Evolutionary conservation across 2,113 vertebrate species (phyloP).

Genomic region (Gopherus flavomarginatus): DNA sequence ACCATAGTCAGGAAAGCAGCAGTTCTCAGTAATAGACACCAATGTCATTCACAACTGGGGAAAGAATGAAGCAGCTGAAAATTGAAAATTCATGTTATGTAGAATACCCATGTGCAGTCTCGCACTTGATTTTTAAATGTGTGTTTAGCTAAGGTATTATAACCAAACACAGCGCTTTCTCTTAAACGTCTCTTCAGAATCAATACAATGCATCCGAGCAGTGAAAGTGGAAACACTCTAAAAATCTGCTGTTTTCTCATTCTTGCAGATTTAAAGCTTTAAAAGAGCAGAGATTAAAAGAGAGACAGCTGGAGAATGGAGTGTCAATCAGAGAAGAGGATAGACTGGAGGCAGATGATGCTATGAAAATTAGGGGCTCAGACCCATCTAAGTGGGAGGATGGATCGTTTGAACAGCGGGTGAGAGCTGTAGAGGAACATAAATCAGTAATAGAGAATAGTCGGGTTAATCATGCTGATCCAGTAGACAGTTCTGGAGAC

Average conservation of each 20-base stretch:
- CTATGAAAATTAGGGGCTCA: conserved; percentile 81
- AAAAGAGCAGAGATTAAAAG: conserved; percentile 81
- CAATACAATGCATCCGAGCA: not conserved
- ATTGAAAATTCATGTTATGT: accelerated
- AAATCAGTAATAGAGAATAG: conserved; percentile 70
- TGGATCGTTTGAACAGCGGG: conserved; percentile 80
- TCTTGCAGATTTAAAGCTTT: conserved; percentile 83
- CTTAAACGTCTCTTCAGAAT: not conserved
- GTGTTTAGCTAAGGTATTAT: not conserved
- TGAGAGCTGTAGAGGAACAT: conserved; percentile 75
- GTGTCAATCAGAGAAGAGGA: conserved; percentile 60
- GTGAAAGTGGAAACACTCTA: accelerated
- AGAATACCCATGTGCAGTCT: accelerated
- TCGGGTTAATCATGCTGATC: conserved; percentile 51
- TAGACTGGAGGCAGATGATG: conserved; percentile 57
- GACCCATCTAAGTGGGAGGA: conserved; percentile 90
- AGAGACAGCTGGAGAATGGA: conserved; percentile 79
- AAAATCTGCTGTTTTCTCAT: conserved; percentile 1
- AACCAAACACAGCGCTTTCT: not conserved
- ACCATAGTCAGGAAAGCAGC: accelerated
- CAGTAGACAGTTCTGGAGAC: conserved; percentile 43
- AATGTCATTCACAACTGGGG: not conserved
- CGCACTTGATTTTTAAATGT: not conserved
- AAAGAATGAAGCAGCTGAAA: not conserved
- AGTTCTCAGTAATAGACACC: conserved; percentile 13